Base-by-base conservation (phyloP, 2,113 vertebrate species). In the Pluvianellus socialis region DNA sequence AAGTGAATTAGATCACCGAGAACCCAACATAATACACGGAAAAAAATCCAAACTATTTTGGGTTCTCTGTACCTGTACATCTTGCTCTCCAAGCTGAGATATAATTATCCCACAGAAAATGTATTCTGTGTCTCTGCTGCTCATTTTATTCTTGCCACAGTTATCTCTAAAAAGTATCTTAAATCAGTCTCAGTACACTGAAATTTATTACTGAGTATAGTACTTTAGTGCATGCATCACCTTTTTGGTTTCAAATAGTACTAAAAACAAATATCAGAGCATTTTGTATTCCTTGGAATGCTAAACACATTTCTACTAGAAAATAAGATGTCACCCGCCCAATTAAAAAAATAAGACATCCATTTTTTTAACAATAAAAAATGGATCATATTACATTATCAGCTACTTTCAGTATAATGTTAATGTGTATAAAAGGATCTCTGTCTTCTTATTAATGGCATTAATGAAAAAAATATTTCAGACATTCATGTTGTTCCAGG, bases 1-100 rank as follows among this genome's bases (percentile, higher is more conserved):
- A 97, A 97, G 58, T 75, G 72, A 87, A 92, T 95, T 91, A 84
- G 79, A 96, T 92, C 81, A 96, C 86, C 83, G 73, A 91, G 94
- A 97, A 94, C 53, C 72, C 96, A 85, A 89, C 52, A 91, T 70
- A 94, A 81, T 59, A 77, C 71, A 90, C 67, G 10, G 45, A 67
- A 85, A 86, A 84, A 95, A 94, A 82, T 79, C 76, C 74, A 85
- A 86, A 95, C 59, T 96, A 77, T 96, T 97, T 94, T 94, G 92
- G 70, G 58, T 95, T 91, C 74, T 77, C 68, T 72, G 61, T 83
- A 94, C 90, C 86, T 92, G 62, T 83, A 95, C 71, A 91, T 90
- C 42, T 90, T 90, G 44, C 62, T 93, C 9, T 86, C 67, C 65
- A 82, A 83, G 58, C 19, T 88, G 89, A 91, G 28, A 74, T 86